Conservation (phyloP, 2,113 vertebrate species). For the Rostratula benghalensis region DNA sequence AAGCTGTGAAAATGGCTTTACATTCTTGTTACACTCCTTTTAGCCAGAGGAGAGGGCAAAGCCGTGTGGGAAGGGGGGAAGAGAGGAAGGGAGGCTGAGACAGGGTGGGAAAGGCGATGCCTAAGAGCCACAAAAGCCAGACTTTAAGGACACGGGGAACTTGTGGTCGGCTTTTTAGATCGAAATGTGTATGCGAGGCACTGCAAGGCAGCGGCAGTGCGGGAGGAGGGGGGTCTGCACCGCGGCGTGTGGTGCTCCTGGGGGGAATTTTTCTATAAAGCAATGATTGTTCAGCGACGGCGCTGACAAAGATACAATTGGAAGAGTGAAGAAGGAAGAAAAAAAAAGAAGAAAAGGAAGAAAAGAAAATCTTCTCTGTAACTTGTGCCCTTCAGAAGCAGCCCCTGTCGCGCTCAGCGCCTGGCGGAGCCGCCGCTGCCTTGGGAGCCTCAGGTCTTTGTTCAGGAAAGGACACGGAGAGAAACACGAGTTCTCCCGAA, state of each 20-base stretch:
- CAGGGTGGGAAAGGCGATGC: background rate
- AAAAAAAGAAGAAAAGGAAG: background rate
- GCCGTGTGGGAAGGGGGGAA: fast-evolving
- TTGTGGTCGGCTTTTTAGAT: background rate
- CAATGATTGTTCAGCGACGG: background rate
- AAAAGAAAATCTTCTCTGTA: constrained; percentile 44
- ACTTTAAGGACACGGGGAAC: constrained; percentile 1
- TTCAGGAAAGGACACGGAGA: constrained; percentile 71
- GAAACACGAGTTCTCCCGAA: constrained; percentile 70
- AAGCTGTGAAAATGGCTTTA: background rate
- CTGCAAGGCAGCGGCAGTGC: background rate
- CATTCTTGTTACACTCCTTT: background rate
- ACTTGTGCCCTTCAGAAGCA: constrained; percentile 58
- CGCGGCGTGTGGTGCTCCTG: background rate
- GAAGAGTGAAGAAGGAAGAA: constrained; percentile 24
- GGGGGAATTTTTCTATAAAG: constrained; percentile 58
- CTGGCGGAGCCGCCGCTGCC: constrained; percentile 50
- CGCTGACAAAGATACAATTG: constrained; percentile 53
- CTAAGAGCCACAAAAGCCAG: background rate
- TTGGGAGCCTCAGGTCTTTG: constrained; percentile 71
- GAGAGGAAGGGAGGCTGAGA: background rate
- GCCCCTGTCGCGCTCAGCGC: background rate
- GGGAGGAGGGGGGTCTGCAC: background rate
- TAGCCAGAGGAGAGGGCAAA: background rate
- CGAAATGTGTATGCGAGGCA: background rate